A percentile compares a stretch with the other conserved stretches of the same genome.
phyloP scores from a whole-genome alignment of 2,797 vertebrate genomes.

The Hipposideros larvatus region DNA sequence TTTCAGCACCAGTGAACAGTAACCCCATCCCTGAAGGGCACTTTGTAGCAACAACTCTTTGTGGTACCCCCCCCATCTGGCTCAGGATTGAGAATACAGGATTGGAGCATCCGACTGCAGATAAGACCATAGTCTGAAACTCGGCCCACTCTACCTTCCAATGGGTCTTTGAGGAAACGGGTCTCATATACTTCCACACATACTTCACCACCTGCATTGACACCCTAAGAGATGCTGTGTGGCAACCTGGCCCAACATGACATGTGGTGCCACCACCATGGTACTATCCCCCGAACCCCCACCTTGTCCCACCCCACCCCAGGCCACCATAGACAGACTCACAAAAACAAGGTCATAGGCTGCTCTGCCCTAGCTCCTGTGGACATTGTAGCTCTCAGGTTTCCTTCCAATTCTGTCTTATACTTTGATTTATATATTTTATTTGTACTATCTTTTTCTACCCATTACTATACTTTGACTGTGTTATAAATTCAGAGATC shows the following conservation, averaged over 20 bases:
- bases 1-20: slow-evolving; percentile 94
- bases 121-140: slow-evolving; percentile 93
- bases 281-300: fast-evolving
- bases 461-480: neutral
- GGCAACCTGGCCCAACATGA: slow-evolving; percentile 76
- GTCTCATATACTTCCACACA: slow-evolving; percentile 89
- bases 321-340: neutral
- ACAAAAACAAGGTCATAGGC: neutral
- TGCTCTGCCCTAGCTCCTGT: neutral
- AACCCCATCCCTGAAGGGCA: slow-evolving; percentile 92
- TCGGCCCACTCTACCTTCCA: slow-evolving; percentile 89
- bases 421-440: slow-evolving; percentile 46
- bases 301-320: no score
- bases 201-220: slow-evolving; percentile 88
- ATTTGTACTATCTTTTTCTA: neutral
- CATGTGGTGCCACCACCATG: neutral
- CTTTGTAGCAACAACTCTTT: slow-evolving; percentile 95
- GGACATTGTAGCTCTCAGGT: neutral
- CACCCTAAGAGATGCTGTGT: slow-evolving; percentile 90
- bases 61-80: slow-evolving; percentile 94
- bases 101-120: slow-evolving; percentile 92
- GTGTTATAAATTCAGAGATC: neutral
- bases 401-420: neutral
- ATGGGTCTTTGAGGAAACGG: slow-evolving; percentile 90
- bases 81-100: slow-evolving; percentile 92